A percentile compares a stretch with the other conserved stretches of the same genome.
Conservation (phyloP, 2,113 vertebrate genomes). For the Austrofundulus limnaeus region DNA sequence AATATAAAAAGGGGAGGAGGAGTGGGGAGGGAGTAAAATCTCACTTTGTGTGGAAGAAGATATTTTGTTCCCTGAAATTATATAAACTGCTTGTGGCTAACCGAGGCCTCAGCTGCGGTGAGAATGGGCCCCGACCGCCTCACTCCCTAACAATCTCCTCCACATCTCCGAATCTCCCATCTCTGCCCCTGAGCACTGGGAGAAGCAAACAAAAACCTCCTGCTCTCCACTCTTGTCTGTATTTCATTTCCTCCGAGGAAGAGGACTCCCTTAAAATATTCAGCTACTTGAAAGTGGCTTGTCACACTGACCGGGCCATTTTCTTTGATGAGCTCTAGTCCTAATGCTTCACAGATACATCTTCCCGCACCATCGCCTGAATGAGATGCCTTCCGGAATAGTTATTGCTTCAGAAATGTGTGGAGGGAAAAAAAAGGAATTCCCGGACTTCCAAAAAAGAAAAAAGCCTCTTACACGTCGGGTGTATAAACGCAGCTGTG, state of each 20-base stretch:
- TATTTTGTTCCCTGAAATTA: constrained; percentile 74
- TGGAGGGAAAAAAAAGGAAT: constrained; percentile 23
- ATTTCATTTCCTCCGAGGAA: constrained; percentile 74
- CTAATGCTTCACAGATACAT: constrained; percentile 67
- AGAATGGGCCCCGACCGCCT: constrained; percentile 66
- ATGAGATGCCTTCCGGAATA: constrained; percentile 54
- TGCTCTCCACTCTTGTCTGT: constrained; percentile 64
- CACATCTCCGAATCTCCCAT: constrained; percentile 70
- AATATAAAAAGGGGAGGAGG: constrained; percentile 26
- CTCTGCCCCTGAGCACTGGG: constrained; percentile 70
- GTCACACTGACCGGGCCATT: constrained; percentile 65
- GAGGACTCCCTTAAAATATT: constrained; percentile 69
- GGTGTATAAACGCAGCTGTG: constrained; percentile 52
- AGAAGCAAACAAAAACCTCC: constrained; percentile 72
- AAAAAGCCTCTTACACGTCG: constrained; percentile 46
- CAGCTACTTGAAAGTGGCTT: constrained; percentile 62
- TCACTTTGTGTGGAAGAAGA: constrained; percentile 60
- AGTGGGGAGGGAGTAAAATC: constrained; percentile 51
- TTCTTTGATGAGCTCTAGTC: constrained; percentile 70
- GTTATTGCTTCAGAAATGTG: constrained; percentile 57
- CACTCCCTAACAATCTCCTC: constrained; percentile 70
- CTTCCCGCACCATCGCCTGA: constrained; percentile 48
- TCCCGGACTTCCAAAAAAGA: constrained; percentile 44
- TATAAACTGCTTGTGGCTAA: constrained; percentile 77
- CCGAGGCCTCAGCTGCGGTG: constrained; percentile 69